phyloP scores from a whole-genome alignment of 2,113 vertebrate genomes.

The Paracanthobrama guichenoti region DNA sequence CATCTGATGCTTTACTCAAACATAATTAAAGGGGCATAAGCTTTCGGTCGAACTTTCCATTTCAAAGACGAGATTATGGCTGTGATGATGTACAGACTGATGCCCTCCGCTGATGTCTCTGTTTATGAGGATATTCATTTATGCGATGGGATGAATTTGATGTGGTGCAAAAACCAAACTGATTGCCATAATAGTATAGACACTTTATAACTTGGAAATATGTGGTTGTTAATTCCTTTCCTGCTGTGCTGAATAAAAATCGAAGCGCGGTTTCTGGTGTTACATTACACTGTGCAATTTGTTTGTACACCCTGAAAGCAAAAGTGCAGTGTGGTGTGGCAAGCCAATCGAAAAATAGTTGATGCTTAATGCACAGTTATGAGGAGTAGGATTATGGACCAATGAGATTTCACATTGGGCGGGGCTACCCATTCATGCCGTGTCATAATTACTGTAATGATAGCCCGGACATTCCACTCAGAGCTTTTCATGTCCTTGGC shows the following conservation, averaged over 20 bases:
- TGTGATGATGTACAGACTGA: constrained; percentile 33
- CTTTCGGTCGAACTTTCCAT: constrained; percentile 43
- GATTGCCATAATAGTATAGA: constrained; percentile 9
- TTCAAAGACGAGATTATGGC: constrained; percentile 34
- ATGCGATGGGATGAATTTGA: constrained; percentile 25
- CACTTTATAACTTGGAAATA: constrained; percentile 20
- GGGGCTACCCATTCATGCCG: background rate
- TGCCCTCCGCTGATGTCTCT: constrained; percentile 26
- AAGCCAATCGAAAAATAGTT: background rate
- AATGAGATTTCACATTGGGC: background rate
- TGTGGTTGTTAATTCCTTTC: constrained; percentile 27
- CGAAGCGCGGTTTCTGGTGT: background rate
- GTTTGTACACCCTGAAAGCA: background rate
- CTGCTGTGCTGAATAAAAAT: constrained; percentile 23
- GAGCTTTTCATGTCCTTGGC: background rate
- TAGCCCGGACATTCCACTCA: background rate
- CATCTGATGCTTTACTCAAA: constrained; percentile 48
- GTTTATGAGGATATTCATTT: constrained; percentile 40
- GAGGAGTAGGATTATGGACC: background rate
- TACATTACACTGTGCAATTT: constrained; percentile 23
- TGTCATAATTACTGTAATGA: background rate
- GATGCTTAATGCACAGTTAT: background rate
- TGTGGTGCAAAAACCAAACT: constrained; percentile 15
- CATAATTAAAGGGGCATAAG: constrained; percentile 51
- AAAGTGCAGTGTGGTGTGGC: background rate